phyloP scores from a whole-genome alignment of 2,113 vertebrate genomes.

The Vicugna pacos region DNA sequence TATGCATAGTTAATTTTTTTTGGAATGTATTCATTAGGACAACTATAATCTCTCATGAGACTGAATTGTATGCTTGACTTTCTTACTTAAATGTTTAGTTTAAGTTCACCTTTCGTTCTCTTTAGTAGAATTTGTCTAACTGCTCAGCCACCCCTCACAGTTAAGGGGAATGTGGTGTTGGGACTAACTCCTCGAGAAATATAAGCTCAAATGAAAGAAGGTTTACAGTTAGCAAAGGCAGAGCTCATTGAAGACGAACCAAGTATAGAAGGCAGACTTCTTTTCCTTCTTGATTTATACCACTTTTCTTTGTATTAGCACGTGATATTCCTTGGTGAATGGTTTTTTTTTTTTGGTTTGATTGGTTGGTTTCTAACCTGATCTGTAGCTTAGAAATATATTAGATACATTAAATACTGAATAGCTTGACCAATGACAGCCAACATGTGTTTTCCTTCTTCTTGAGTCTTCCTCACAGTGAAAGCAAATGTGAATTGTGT shows the following conservation, averaged over 20 bases:
- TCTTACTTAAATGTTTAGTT: background rate
- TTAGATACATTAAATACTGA: background rate
- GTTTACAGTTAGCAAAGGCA: background rate
- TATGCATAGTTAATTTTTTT: background rate
- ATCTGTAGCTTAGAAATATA: background rate
- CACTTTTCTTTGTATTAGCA: background rate
- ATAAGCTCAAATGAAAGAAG: background rate
- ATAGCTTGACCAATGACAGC: background rate
- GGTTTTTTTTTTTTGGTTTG: background rate
- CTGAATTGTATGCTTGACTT: background rate
- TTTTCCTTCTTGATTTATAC: background rate
- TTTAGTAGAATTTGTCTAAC: background rate
- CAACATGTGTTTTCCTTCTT: background rate
- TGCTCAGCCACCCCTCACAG: background rate
- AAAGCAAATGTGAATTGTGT: slow-evolving; percentile 11
- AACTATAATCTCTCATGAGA: background rate
- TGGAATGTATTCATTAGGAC: background rate
- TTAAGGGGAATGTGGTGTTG: background rate
- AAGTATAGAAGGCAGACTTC: background rate
- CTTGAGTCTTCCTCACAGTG: background rate
- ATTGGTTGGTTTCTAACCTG: background rate
- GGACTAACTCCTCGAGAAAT: background rate
- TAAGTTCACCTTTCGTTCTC: background rate
- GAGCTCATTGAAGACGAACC: background rate
- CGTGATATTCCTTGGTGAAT: background rate